Conservation (phyloP, 2,113 vertebrate genomes). For the Poicephalus meyeri region DNA sequence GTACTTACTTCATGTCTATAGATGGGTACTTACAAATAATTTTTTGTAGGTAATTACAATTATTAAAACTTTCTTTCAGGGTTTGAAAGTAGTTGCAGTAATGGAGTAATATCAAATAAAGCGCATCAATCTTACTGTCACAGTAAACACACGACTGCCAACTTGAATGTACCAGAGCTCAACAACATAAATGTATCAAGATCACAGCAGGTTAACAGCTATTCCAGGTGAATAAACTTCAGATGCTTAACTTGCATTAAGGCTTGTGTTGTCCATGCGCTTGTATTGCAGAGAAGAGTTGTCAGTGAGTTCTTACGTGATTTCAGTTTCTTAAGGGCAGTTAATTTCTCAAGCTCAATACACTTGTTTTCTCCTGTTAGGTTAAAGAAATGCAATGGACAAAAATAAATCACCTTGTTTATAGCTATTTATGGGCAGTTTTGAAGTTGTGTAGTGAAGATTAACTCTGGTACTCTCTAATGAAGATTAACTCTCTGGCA, state of each 20-base stretch:
- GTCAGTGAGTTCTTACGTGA: neutral
- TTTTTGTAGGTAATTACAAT: neutral
- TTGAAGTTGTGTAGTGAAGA: neutral
- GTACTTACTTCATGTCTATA: neutral
- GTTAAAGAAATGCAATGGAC: neutral
- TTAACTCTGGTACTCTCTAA: neutral
- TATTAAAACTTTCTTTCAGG: conserved; percentile 62
- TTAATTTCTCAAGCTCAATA: neutral
- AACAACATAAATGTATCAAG: conserved; percentile 90
- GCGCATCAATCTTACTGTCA: conserved; percentile 89
- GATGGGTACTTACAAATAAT: neutral
- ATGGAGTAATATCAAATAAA: conserved; percentile 94
- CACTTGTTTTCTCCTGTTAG: neutral
- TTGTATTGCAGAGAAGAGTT: neutral
- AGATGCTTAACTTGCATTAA: neutral
- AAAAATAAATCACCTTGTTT: neutral
- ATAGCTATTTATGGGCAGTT: neutral
- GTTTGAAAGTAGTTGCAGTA: conserved; percentile 95
- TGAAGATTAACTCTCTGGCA: neutral
- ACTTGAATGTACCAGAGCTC: conserved; percentile 85
- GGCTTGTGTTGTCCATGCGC: neutral
- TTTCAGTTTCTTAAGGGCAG: neutral
- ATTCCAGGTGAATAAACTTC: conserved; percentile 79
- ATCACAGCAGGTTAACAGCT: conserved; percentile 85
- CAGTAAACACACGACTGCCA: conserved; percentile 85